These are phyloP conservation scores for Spilarctia lutea DNA, from an alignment of 2,888 invertebrate species.

Conservation along the genomic window DNA sequence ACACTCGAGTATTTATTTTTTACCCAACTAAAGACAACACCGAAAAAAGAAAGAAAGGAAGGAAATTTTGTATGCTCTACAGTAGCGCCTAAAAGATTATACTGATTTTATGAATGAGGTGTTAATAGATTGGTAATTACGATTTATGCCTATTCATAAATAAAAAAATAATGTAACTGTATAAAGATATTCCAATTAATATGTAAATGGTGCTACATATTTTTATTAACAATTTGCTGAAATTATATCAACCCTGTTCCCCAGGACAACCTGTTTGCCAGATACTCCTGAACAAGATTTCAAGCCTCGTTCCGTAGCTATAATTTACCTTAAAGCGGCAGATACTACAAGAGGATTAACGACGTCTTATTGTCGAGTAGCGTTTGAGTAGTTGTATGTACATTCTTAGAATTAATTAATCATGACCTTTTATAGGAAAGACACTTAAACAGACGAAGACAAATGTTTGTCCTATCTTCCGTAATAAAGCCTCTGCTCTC, in stretches of 20 bases:
- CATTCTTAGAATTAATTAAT: not conserved
- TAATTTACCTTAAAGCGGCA: not conserved
- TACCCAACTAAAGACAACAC: no score
- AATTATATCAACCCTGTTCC: not conserved
- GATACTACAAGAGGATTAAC: slow-evolving; percentile 1
- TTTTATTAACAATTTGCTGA: not conserved
- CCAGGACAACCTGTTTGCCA: not conserved
- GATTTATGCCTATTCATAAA: no score
- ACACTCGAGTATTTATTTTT: not conserved
- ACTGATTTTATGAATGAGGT: no score
- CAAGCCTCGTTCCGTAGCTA: not conserved
- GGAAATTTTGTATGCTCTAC: no score
- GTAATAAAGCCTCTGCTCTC: not conserved
- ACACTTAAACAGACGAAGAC: not conserved
- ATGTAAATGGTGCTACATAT: not conserved
- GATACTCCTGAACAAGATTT: not conserved
- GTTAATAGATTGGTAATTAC: no score
- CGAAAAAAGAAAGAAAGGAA: no score
- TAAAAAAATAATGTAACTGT: no score
- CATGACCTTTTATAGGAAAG: not conserved
- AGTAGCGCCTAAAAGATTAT: no score
- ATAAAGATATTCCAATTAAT: not conserved
- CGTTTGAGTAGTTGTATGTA: not conserved
- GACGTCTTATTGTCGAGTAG: slow-evolving; percentile 4
- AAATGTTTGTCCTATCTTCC: not conserved